Evolutionary conservation across 2,888 invertebrate genomes (phyloP).

Genomic region (Malthinus flaveolus): DNA sequence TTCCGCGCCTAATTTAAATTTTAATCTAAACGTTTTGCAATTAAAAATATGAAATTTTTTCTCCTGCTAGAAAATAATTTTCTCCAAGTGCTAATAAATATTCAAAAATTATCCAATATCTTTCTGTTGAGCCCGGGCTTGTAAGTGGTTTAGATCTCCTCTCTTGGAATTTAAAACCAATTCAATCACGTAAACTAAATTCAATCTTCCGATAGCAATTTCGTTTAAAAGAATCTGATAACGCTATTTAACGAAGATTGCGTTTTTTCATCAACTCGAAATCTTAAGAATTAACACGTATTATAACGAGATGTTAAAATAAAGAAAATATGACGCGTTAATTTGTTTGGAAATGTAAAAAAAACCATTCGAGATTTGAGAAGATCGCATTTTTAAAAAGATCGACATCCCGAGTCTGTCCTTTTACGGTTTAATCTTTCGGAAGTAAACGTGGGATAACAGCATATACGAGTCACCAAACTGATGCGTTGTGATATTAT

Average conservation of each 20-base stretch:
- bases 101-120: conserved; percentile 10
- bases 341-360: background rate
- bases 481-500: conserved; percentile 22
- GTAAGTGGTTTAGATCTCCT: conserved; percentile 9
- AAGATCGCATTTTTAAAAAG: conserved; percentile 15
- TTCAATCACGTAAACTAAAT: conserved; percentile 14
- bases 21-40: too few relatives aligned
- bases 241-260: too few relatives aligned
- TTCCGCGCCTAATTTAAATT: too few relatives aligned
- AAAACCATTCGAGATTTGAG: conserved; percentile 6
- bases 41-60: too few relatives aligned
- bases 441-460: conserved; percentile 29
- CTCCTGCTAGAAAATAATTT: too few relatives aligned
- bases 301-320: too few relatives aligned
- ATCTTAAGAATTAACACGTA: background rate
- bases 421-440: conserved; percentile 26
- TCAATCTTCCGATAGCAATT: conserved; percentile 4
- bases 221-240: too few relatives aligned
- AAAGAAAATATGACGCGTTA: background rate
- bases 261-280: too few relatives aligned
- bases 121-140: conserved; percentile 7
- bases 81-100: conserved; percentile 3
- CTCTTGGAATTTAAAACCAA: conserved; percentile 13
- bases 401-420: conserved; percentile 23
- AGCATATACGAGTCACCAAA: conserved; percentile 18